Evolutionary conservation across 2,113 vertebrate genomes (phyloP), one percentile per base, ranked within the genome.

Genomic region (Willisornis vidua): DNA sequence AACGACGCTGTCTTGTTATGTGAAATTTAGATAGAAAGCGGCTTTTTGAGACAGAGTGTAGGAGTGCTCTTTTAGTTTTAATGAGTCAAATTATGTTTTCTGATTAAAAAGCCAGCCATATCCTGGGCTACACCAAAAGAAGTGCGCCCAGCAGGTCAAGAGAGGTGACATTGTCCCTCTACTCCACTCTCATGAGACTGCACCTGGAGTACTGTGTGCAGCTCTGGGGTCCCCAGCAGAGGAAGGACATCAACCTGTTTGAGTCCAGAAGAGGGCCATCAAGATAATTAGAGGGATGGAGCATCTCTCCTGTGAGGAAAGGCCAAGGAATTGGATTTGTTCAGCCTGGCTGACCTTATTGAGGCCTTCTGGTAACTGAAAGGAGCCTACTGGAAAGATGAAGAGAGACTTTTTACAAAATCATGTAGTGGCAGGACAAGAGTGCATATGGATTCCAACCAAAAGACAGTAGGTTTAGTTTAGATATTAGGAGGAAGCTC

Each of bases 321-420:
- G 5, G 6, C 10, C 0, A 2, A 59, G 19, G 10, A 59, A 74
- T 7, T 46, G 1, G 3, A 7, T 52, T 89, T 74, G 4, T 45
- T 52, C 23, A 46, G 4, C 6, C 8, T 59, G 28, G 14, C 3
- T 81, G 31, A 33, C 8, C 9, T n/a, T 16, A 51, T 59, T 66
- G 26, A 23, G 33, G 12, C 28, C 26, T 59, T 73, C 33, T 17
- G 20, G 19, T 46, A 45, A 7, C 12, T 39, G 23, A 67, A 67
- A 19, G 6, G 12, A 59, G 2, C 28, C 31, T 52, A 59, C 33
- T 59, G 45, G 31, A 37, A 73, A 24, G 7, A 16, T 37, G 12
- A 12, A 67, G 28, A 74, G 1, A 8, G 26, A 33, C 10, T 17
- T 51, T 58, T 33, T 59, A 4, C 31, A 74, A 45, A 18, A 23